Evolutionary conservation across 2,113 vertebrate species (phyloP).

Genomic region (Aplodontia rufa): DNA sequence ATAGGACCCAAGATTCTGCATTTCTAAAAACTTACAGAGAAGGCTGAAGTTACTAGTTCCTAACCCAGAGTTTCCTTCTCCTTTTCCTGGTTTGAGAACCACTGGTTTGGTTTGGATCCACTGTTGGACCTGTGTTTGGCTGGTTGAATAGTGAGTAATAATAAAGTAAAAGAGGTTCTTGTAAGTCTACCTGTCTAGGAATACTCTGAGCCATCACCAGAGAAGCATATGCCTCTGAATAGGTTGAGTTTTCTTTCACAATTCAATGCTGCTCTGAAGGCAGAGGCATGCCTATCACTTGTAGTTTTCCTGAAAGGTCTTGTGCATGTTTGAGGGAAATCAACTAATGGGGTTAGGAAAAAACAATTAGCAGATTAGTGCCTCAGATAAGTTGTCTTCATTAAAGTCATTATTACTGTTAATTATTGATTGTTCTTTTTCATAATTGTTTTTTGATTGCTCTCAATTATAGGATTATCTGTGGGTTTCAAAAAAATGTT

Average conservation of each 20-base stretch:
- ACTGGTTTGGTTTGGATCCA: constrained; percentile 1
- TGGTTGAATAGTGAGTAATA: neutral
- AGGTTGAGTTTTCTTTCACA: constrained; percentile 33
- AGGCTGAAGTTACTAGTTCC: neutral
- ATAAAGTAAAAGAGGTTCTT: constrained; percentile 11
- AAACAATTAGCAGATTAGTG: constrained; percentile 1
- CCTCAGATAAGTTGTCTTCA: neutral
- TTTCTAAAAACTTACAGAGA: neutral
- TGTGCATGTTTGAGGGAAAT: constrained; percentile 32
- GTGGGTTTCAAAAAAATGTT: constrained; percentile 2
- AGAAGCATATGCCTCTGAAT: neutral
- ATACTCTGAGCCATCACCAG: neutral
- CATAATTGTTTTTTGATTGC: too few species aligned
- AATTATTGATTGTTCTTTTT: neutral
- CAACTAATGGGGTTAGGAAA: neutral
- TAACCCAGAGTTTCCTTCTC: neutral
- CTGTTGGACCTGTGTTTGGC: constrained; percentile 7
- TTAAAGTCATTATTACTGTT: neutral
- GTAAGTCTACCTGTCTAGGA: neutral
- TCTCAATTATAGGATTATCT: neutral
- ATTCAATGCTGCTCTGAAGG: neutral
- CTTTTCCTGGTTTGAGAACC: constrained; percentile 10
- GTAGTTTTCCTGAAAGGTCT: constrained; percentile 1
- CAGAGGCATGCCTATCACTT: constrained; percentile 6
- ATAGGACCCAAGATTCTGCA: neutral